Percentiles rank a stretch among this genome's conserved stretches.
phyloP scores from a whole-genome alignment of 2,888 invertebrate species.

The Amiota communis region DNA sequence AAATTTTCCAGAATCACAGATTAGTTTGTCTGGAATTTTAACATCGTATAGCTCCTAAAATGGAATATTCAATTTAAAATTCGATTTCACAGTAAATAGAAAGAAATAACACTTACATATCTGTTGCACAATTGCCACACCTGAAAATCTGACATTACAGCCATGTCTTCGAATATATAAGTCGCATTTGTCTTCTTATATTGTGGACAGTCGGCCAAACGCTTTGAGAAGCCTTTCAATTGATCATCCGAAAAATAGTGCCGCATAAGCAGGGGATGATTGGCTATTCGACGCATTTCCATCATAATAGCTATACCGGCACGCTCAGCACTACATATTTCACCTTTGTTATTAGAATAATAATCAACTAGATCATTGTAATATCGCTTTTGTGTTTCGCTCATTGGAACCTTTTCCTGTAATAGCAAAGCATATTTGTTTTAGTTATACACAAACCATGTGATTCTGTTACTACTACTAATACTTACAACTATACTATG shows the following conservation, averaged over 20 bases:
- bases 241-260: constrained; percentile 80
- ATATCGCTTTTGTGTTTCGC: constrained; percentile 80
- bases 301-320: constrained; percentile 89
- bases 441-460: not conserved
- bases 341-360: constrained; percentile 78
- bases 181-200: constrained; percentile 86
- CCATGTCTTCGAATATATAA: constrained; percentile 89
- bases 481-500: constrained; percentile 78
- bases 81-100: not conserved
- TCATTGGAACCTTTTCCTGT: constrained; percentile 78
- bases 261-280: constrained; percentile 92
- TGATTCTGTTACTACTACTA: not conserved
- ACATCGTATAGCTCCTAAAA: constrained; percentile 78
- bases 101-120: constrained; percentile 72
- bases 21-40: constrained; percentile 79
- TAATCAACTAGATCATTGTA: constrained; percentile 84
- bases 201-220: constrained; percentile 78
- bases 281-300: constrained; percentile 93
- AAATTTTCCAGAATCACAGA: constrained; percentile 92
- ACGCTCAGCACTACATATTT: constrained; percentile 76
- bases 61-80: constrained; percentile 9
- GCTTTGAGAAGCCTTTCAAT: constrained; percentile 80
- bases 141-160: constrained; percentile 93
- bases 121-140: constrained; percentile 84
- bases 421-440: not conserved